These are phyloP conservation scores for Pseudomyrmex cubaensis DNA, from an alignment of 1,140 invertebrate species.

Conservation along the genomic window DNA sequence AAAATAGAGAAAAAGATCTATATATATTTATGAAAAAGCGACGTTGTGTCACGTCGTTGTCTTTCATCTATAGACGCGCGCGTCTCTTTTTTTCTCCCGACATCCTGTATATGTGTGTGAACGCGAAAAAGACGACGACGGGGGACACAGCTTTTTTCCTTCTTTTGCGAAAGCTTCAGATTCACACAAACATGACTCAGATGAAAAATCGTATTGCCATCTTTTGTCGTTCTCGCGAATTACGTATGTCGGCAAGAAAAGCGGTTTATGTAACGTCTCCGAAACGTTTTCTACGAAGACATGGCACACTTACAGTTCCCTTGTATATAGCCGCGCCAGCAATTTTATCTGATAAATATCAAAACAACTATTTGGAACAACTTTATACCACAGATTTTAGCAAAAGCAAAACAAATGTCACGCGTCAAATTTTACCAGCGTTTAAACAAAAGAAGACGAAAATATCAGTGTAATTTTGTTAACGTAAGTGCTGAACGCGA, in stretches of 20 bases:
- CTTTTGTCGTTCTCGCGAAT: slow-evolving; percentile 60
- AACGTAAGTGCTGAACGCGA: neutral
- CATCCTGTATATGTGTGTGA: neutral
- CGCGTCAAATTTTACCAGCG: neutral
- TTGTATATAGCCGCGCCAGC: neutral
- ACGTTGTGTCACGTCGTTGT: slow-evolving; percentile 16
- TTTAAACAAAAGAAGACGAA: neutral
- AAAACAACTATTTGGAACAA: slow-evolving; percentile 14
- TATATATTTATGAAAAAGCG: slow-evolving; percentile 26
- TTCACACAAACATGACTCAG: slow-evolving; percentile 63
- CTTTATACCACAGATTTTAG: neutral
- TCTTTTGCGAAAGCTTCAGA: slow-evolving; percentile 52
- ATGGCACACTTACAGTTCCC: slow-evolving; percentile 50
- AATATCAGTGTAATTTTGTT: neutral
- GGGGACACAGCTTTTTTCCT: slow-evolving; percentile 39
- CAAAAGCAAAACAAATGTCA: neutral
- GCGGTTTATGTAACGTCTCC: slow-evolving; percentile 59
- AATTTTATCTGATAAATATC: slow-evolving; percentile 50
- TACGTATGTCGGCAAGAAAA: slow-evolving; percentile 59
- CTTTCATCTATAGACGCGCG: slow-evolving; percentile 31
- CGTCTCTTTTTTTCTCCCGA: too few species aligned
- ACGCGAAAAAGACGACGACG: slow-evolving; percentile 36
- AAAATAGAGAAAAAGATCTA: slow-evolving; percentile 26
- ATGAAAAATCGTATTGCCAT: slow-evolving; percentile 59
- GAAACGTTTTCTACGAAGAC: slow-evolving; percentile 38